phyloP scores from a whole-genome alignment of 2,888 invertebrate genomes.

The Rambutsinella grinnellia region DNA sequence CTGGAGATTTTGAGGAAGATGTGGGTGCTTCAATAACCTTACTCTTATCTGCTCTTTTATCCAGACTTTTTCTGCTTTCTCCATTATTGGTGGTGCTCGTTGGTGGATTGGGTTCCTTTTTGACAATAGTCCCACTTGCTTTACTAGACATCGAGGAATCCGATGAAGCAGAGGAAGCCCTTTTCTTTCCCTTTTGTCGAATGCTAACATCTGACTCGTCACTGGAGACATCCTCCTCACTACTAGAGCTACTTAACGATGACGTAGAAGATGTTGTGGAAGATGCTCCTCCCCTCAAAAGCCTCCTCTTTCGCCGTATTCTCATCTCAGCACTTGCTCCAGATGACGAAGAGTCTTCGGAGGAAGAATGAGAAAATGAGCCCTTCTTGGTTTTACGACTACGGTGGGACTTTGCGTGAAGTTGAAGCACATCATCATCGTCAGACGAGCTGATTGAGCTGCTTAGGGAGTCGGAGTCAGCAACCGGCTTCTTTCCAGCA shows the following conservation, averaged over 20 bases:
- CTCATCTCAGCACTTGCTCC: background rate
- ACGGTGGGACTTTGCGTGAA: constrained; percentile 46
- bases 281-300: background rate
- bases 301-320: background rate
- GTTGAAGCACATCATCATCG: constrained; percentile 59
- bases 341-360: constrained; percentile 31
- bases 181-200: constrained; percentile 13
- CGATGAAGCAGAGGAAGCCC: constrained; percentile 11
- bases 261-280: constrained; percentile 42
- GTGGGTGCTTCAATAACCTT: background rate
- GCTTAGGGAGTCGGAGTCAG: constrained; percentile 28
- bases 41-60: background rate
- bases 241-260: constrained; percentile 13
- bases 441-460: constrained; percentile 36
- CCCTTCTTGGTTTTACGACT: constrained; percentile 14
- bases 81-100: background rate
- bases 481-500: background rate
- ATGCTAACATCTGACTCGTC: constrained; percentile 34
- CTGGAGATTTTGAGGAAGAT: background rate
- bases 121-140: constrained; percentile 20
- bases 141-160: constrained; percentile 12
- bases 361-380: constrained; percentile 34
- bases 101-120: constrained; percentile 6
- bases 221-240: constrained; percentile 20
- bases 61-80: background rate